These are phyloP conservation scores for Drosophila recens DNA, from an alignment of 2,888 invertebrate species.

Conservation along the genomic window DNA sequence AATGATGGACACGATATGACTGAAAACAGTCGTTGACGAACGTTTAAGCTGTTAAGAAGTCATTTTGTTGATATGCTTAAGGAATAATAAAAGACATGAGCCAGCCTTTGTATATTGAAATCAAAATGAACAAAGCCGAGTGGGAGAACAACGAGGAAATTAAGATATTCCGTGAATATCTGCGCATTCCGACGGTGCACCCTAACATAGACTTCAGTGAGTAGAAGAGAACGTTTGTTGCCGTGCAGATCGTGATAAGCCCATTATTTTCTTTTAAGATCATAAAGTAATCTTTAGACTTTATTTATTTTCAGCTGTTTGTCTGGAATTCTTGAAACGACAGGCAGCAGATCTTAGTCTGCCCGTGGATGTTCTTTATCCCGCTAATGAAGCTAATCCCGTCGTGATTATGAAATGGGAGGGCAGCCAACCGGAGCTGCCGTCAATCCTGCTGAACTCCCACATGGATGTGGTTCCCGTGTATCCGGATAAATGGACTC, in stretches of 20 bases:
- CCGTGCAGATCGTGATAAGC: not conserved
- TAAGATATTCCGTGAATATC: conserved; percentile 92
- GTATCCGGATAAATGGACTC: conserved; percentile 94
- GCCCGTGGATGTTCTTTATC: conserved; percentile 87
- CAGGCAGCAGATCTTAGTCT: conserved; percentile 90
- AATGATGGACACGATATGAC: conserved; percentile 23
- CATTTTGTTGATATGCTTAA: too few species aligned
- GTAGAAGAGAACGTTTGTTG: conserved; percentile 25
- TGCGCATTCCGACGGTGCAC: conserved; percentile 94
- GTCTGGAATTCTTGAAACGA: conserved; percentile 89
- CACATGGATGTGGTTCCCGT: conserved; percentile 98
- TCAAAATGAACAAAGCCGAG: conserved; percentile 29
- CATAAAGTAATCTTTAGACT: conserved; percentile 10
- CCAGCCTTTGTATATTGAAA: not conserved
- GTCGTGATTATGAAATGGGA: conserved; percentile 92
- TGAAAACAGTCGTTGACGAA: conserved; percentile 26
- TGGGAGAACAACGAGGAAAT: conserved; percentile 87
- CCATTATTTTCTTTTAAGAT: not conserved
- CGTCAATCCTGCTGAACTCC: conserved; percentile 93
- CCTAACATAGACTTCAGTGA: conserved; percentile 94
- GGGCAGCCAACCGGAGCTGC: conserved; percentile 90
- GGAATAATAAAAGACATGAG: not conserved
- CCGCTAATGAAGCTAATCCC: conserved; percentile 88
- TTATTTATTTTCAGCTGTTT: conserved; percentile 77
- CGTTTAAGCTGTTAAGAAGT: conserved; percentile 24